Percentiles rank a stretch among this genome's conserved stretches.
phyloP scores from a whole-genome alignment of 2,113 vertebrate genomes.

The Colinus virginianus region DNA sequence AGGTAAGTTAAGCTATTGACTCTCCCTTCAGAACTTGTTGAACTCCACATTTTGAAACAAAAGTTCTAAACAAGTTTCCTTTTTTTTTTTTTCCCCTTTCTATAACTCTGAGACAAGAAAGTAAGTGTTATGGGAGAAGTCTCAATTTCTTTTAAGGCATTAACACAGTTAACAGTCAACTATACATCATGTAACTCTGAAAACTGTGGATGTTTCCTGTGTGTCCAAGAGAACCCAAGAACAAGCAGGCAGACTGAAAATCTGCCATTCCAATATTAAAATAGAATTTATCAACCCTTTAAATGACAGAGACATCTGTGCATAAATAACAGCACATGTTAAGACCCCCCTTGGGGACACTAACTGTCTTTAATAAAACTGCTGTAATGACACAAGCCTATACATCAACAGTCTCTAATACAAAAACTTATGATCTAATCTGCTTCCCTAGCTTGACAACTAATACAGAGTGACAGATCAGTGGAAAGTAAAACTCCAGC shows the following conservation, averaged over 20 bases:
- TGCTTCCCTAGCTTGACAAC: conserved; percentile 25
- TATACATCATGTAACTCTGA: neutral
- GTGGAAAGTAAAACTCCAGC: conserved; percentile 29
- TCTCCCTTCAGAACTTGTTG: neutral
- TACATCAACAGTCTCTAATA: conserved; percentile 57
- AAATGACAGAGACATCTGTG: conserved; percentile 54
- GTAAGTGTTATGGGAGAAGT: neutral
- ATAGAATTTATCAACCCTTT: conserved; percentile 31
- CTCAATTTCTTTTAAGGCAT: neutral
- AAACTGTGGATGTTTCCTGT: neutral
- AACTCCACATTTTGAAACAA: neutral
- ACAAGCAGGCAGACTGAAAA: neutral
- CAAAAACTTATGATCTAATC: conserved; percentile 65
- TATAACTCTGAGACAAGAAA: neutral
- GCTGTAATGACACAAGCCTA: conserved; percentile 20
- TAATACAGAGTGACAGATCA: conserved; percentile 47
- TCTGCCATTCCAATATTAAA: neutral
- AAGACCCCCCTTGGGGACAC: conserved; percentile 53
- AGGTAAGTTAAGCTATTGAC: neutral
- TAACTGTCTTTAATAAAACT: conserved; percentile 68
- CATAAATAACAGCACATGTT: conserved; percentile 7
- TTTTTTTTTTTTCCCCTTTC: neutral
- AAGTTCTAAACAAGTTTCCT: neutral
- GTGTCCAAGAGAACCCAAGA: neutral
- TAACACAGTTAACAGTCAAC: neutral